These are phyloP conservation scores for Dinoponera quadriceps DNA, from an alignment of 1,140 invertebrate genomes.

Conservation along the genomic window DNA sequence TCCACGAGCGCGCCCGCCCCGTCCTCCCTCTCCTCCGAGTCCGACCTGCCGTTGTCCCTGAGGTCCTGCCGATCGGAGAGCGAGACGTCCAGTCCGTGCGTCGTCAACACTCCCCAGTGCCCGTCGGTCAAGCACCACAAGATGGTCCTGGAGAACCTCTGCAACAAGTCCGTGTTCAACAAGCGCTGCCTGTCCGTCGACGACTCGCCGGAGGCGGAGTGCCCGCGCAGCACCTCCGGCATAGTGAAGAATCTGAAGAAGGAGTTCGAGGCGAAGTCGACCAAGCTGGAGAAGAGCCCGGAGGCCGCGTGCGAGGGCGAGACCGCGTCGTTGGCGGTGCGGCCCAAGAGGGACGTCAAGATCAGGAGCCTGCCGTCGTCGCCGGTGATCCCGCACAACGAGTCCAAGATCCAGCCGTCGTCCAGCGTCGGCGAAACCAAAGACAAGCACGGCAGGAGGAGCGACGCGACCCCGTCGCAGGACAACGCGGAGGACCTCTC, in stretches of 20 bases:
- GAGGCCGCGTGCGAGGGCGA: slow-evolving; percentile 79
- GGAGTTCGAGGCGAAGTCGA: slow-evolving; percentile 93
- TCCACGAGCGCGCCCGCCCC: slow-evolving; percentile 88
- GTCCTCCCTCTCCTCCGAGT: slow-evolving; percentile 86
- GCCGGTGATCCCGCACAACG: slow-evolving; percentile 86
- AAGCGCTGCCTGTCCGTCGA: slow-evolving; percentile 82
- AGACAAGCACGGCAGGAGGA: slow-evolving; percentile 72
- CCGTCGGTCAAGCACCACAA: slow-evolving; percentile 88
- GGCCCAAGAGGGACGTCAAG: slow-evolving; percentile 78
- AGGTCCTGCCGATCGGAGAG: slow-evolving; percentile 83
- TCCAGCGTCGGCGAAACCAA: slow-evolving; percentile 78
- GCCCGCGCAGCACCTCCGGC: slow-evolving; percentile 85
- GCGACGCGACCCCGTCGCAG: slow-evolving; percentile 60
- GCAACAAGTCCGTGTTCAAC: slow-evolving; percentile 82
- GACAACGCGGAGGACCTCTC: slow-evolving; percentile 88
- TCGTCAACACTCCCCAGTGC: slow-evolving; percentile 85
- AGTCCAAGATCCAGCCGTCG: slow-evolving; percentile 81
- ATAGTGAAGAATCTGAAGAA: slow-evolving; percentile 93
- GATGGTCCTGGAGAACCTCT: slow-evolving; percentile 87
- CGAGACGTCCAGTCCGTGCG: slow-evolving; percentile 83
- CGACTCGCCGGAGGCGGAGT: slow-evolving; percentile 82
- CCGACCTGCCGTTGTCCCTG: slow-evolving; percentile 79
- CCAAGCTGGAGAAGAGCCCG: slow-evolving; percentile 80
- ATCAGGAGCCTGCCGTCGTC: slow-evolving; percentile 87
- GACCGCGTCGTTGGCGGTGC: slow-evolving; percentile 23